These are phyloP conservation scores for Sarcophaga variegata DNA, from an alignment of 2,888 invertebrate species.

Conservation along the genomic window DNA sequence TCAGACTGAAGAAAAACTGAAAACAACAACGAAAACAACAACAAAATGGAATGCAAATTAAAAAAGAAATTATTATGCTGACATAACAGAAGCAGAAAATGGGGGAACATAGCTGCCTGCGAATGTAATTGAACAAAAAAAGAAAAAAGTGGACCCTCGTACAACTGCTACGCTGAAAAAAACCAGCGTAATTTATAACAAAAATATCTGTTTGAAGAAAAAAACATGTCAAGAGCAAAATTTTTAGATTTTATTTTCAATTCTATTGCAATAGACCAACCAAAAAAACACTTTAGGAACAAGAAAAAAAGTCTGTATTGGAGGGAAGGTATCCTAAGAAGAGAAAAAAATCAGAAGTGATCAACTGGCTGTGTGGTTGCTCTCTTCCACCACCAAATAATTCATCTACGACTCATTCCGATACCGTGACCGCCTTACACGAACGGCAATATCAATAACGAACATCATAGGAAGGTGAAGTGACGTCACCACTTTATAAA, in stretches of 20 bases:
- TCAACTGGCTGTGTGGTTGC: too few relatives aligned
- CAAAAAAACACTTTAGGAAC: not conserved
- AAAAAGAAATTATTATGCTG: slow-evolving; percentile 1
- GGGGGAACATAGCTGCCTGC: not conserved
- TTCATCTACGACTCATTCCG: too few relatives aligned
- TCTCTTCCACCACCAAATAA: too few relatives aligned
- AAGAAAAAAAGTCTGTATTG: too few relatives aligned
- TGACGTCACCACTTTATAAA: too few relatives aligned
- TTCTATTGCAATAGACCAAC: slow-evolving; percentile 6
- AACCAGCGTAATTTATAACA: too few relatives aligned
- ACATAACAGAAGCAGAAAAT: not conserved
- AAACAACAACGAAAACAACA: not conserved
- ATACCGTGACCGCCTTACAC: too few relatives aligned
- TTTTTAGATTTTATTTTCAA: slow-evolving; percentile 31
- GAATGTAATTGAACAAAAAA: not conserved
- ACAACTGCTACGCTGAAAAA: not conserved
- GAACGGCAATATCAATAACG: too few relatives aligned
- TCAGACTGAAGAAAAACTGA: not conserved
- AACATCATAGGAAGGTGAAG: too few relatives aligned
- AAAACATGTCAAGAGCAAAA: slow-evolving; percentile 59
- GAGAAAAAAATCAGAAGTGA: too few relatives aligned
- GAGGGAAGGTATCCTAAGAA: too few relatives aligned
- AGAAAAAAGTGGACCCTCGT: not conserved
- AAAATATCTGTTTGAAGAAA: not conserved
- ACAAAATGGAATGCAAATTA: not conserved